Conservation (phyloP, 92 coral and sea anemone species). For the Zoanthus gigantus region DNA sequence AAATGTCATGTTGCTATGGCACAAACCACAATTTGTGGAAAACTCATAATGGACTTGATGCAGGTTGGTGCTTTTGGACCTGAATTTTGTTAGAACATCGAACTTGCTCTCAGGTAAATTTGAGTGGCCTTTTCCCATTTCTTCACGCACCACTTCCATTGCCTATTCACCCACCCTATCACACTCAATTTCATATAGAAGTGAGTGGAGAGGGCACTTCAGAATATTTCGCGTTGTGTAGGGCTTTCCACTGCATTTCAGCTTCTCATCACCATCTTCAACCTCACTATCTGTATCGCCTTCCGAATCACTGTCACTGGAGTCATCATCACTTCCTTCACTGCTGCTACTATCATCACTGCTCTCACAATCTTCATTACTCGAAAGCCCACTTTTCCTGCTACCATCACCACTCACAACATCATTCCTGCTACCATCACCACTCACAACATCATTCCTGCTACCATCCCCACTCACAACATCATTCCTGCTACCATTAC, state of each 20-base stretch:
- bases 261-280: constrained; percentile 21
- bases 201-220: constrained; percentile 55
- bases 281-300: background rate
- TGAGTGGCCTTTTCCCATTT: constrained; percentile 54
- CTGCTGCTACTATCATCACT: background rate
- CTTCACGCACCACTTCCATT: constrained; percentile 23
- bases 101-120: constrained; percentile 47
- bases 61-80: constrained; percentile 35
- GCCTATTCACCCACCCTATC: constrained; percentile 53
- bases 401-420: too few species aligned
- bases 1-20: constrained; percentile 46
- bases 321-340: constrained; percentile 9
- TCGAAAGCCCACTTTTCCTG: too few species aligned
- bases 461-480: too few species aligned
- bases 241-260: constrained; percentile 55
- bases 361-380: background rate
- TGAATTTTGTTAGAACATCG: constrained; percentile 51
- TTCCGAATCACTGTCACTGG: background rate
- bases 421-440: too few species aligned
- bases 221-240: constrained; percentile 44
- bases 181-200: constrained; percentile 72
- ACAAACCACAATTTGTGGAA: constrained; percentile 60
- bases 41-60: constrained; percentile 63
- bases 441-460: too few species aligned
- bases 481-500: too few species aligned